phyloP scores from a whole-genome alignment of 2,797 vertebrate genomes.

The Garrulus glandarius region DNA sequence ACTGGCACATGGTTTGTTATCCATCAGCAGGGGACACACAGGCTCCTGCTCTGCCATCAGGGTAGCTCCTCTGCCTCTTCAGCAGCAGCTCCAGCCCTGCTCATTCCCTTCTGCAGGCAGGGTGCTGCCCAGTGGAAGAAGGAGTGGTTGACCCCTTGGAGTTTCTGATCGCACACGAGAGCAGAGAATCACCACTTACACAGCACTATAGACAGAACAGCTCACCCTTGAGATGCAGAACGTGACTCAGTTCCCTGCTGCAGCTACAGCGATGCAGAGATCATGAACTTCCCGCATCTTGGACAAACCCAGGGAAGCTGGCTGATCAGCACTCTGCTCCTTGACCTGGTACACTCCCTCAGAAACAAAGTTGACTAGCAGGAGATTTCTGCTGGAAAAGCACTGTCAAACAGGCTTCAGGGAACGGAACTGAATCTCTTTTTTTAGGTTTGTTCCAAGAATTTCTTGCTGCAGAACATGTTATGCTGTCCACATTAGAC shows the following conservation, averaged over 20 bases:
- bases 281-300: rapidly evolving
- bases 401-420: background rate
- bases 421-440: background rate
- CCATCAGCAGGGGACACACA: background rate
- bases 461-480: background rate
- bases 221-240: too few relatives aligned
- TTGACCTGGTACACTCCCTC: background rate
- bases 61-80: background rate
- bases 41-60: background rate
- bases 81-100: background rate
- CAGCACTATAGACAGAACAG: rapidly evolving
- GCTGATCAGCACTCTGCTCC: background rate
- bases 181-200: background rate
- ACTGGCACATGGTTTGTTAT: rapidly evolving
- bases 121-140: background rate
- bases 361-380: background rate
- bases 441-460: background rate
- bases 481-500: background rate
- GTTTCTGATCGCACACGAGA: rapidly evolving
- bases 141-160: background rate
- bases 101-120: rapidly evolving
- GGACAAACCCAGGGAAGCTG: background rate
- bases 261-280: background rate
- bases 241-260: background rate
- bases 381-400: background rate